phyloP scores from a whole-genome alignment of 2,797 vertebrate genomes.

The Acanthurus leucopareius region DNA sequence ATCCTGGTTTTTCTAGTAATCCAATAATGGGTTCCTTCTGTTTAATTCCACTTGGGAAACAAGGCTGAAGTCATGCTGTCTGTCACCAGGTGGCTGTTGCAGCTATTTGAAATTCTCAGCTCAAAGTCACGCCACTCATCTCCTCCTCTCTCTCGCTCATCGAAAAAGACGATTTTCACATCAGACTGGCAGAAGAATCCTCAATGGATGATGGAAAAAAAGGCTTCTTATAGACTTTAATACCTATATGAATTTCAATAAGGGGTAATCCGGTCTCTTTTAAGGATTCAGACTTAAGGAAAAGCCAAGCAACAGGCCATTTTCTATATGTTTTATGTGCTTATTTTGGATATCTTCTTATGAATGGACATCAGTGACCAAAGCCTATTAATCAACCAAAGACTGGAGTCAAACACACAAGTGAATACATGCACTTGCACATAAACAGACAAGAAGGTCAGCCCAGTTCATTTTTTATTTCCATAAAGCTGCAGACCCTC shows the following conservation, averaged over 20 bases:
- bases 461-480: slow-evolving; percentile 26
- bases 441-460: slow-evolving; percentile 21
- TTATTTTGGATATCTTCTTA: slow-evolving; percentile 40
- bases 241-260: slow-evolving; percentile 48
- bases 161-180: slow-evolving; percentile 25
- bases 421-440: slow-evolving; percentile 1
- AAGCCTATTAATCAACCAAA: no score
- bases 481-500: not conserved
- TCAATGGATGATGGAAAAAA: slow-evolving; percentile 11
- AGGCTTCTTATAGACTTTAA: slow-evolving; percentile 26
- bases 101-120: slow-evolving; percentile 36
- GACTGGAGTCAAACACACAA: slow-evolving; percentile 18
- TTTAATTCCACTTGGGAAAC: slow-evolving; percentile 34
- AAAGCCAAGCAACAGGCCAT: slow-evolving; percentile 18
- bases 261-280: slow-evolving; percentile 17
- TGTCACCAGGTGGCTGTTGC: slow-evolving; percentile 48
- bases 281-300: slow-evolving; percentile 18
- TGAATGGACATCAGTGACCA: slow-evolving; percentile 32
- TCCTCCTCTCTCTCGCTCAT: slow-evolving; percentile 1
- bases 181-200: slow-evolving; percentile 16
- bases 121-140: slow-evolving; percentile 32
- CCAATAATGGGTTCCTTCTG: slow-evolving; percentile 20
- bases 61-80: slow-evolving; percentile 35
- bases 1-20: not conserved
- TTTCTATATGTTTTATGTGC: slow-evolving; percentile 36